Percentiles rank a stretch among this genome's conserved stretches.
Conservation (phyloP, 2,888 invertebrate species). For the Thymelicus acteon region DNA sequence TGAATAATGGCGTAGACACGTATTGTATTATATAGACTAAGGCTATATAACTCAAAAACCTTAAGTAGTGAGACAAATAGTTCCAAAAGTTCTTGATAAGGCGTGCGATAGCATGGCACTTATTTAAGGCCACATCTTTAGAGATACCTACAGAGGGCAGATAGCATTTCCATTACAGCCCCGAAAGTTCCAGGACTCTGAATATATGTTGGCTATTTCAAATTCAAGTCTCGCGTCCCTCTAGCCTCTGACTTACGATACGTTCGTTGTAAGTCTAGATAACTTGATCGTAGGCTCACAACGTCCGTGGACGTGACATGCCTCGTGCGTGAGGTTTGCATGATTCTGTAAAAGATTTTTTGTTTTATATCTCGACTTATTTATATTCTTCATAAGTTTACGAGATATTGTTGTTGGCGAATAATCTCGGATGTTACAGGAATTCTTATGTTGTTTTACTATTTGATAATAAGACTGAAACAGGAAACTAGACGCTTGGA, state of each 20-base stretch:
- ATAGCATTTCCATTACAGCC: conserved; percentile 9
- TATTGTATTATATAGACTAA: too few species aligned
- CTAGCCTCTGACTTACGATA: conserved; percentile 14
- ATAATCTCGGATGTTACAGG: too few species aligned
- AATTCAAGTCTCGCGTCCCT: conserved; percentile 21
- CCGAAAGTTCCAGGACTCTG: conserved; percentile 4
- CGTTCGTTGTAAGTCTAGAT: conserved; percentile 19
- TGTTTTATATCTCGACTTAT: background rate
- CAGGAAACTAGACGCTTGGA: too few species aligned
- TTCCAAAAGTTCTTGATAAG: too few species aligned
- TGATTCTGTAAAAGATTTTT: conserved; percentile 3
- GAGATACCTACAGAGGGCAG: background rate
- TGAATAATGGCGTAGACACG: too few species aligned
- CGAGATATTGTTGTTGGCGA: too few species aligned
- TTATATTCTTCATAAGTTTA: background rate
- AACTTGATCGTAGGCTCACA: conserved; percentile 21
- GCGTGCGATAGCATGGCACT: background rate
- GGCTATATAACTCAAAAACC: too few species aligned
- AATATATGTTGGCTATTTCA: conserved; percentile 24
- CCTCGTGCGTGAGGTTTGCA: conserved; percentile 3
- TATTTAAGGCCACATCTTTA: background rate
- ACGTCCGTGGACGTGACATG: conserved; percentile 8
- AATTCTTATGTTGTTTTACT: too few species aligned
- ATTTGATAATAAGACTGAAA: too few species aligned
- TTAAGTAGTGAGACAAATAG: too few species aligned